Base-by-base conservation (phyloP, 2,888 invertebrate genomes). In the Nemurella pictetii region DNA sequence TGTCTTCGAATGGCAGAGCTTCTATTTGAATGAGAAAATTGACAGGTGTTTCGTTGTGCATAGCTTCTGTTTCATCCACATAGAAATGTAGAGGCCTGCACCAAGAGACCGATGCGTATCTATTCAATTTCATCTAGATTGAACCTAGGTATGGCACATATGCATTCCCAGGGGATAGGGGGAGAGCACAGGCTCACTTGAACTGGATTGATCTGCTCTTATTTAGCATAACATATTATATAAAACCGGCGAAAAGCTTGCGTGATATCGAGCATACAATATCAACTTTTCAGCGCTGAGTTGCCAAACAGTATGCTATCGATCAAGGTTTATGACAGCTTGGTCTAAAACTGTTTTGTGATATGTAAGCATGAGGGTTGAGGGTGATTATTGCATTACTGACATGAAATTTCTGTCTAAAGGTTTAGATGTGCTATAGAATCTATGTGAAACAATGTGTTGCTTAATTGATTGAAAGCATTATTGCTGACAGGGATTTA, bases 321-420 rank as follows among this genome's bases (percentile, higher is more conserved):
- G 20, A 55, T 55, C 55, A 55, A 55, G 15, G 55, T 55, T 55
- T 55, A 20, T 55, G 55, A 55, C 55, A 12, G 55, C 55, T 55
- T 29, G 78, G 78, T n/a, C 78, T 78, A 78, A 78, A 78, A 78
- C 78, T 30, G n/a, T 78, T 78, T 78, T 29, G 29, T 78, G 78
- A 78, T 55, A 55, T 3, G 55, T 55, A 55, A 55, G 30, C 30
- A 28, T 30, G 30, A 30, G 78, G 78, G 78, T 78, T 30, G 30
- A 30, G 78, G 78, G 78, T 78, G 78, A 78, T 78, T 78, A 78
- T 78, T 30, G 78, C 78, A 28, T 78, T 78, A 78, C 78, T 29
- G 29, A 78, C 28, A 27, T 78, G 12, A 28, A 30, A 78, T 78
- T 78, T 55, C 1, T 55, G 55, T 55, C 55, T 2, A 32, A 55